A percentile compares a stretch with the other conserved stretches of the same genome.
Conservation (phyloP, 2,797 vertebrate species). For the Phoxinus dragarum region DNA sequence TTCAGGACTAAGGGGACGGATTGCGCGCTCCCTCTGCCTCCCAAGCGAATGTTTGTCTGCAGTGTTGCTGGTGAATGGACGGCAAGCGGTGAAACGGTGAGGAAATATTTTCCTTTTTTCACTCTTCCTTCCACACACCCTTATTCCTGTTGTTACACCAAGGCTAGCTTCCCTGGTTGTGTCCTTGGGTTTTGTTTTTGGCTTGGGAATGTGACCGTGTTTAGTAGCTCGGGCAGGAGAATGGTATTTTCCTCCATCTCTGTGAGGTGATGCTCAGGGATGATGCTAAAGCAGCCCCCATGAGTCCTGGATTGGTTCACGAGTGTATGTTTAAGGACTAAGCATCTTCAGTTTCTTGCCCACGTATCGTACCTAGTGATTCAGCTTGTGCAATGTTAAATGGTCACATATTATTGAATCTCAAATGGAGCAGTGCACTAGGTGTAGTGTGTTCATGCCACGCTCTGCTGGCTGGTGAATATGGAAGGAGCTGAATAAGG, state of each 20-base stretch:
- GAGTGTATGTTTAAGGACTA: conserved; percentile 28
- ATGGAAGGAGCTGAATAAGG: conserved; percentile 44
- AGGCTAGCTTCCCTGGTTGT: conserved; percentile 50
- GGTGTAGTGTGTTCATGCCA: conserved; percentile 43
- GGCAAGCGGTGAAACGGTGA: conserved; percentile 71
- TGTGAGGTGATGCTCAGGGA: conserved; percentile 75
- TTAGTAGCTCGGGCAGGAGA: conserved; percentile 51
- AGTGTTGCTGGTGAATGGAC: conserved; percentile 78
- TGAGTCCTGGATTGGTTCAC: neutral
- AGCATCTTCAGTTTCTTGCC: conserved; percentile 11
- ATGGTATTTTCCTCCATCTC: conserved; percentile 65
- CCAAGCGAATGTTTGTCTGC: conserved; percentile 66
- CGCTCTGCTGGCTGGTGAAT: conserved; percentile 43
- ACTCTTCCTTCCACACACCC: conserved; percentile 29
- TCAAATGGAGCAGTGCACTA: conserved; percentile 13
- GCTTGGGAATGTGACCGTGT: conserved; percentile 35
- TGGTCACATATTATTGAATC: neutral
- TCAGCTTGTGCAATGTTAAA: neutral
- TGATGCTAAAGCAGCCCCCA: conserved; percentile 69
- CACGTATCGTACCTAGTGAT: neutral
- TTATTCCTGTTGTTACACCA: conserved; percentile 25
- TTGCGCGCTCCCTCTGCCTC: conserved; percentile 72
- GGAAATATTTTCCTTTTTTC: conserved; percentile 38
- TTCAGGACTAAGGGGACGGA: conserved; percentile 70
- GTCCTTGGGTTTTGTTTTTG: conserved; percentile 47